phyloP scores from a whole-genome alignment of 1,140 invertebrate genomes.

The Drosophila bocki region DNA sequence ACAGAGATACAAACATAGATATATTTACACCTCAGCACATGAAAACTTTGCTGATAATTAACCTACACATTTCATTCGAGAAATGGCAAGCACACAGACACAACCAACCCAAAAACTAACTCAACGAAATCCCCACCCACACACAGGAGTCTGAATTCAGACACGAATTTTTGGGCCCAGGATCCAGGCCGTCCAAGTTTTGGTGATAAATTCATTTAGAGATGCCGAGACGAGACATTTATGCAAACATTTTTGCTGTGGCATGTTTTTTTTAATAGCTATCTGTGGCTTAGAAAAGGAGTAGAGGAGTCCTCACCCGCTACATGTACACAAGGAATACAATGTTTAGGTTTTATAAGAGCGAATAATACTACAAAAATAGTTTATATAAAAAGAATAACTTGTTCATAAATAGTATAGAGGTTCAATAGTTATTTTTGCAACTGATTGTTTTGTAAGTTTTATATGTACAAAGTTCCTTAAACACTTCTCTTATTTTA shows the following conservation, averaged over 20 bases:
- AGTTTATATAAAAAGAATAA: not conserved
- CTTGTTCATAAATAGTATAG: not conserved
- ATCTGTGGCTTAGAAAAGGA: constrained; percentile 11
- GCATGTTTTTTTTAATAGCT: constrained; percentile 24
- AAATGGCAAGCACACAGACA: constrained; percentile 34
- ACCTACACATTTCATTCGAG: constrained; percentile 64
- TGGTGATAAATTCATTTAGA: constrained; percentile 76
- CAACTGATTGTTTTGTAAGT: not conserved
- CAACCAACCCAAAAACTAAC: constrained; percentile 9
- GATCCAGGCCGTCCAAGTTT: constrained; percentile 44
- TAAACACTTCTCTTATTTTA: not conserved
- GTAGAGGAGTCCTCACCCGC: not conserved
- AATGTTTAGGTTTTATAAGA: not conserved
- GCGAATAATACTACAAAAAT: no score
- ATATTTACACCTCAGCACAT: constrained; percentile 42
- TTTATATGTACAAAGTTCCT: no score
- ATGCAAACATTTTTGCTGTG: constrained; percentile 59
- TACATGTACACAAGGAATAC: not conserved
- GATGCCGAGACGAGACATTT: constrained; percentile 65
- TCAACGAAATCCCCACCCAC: constrained; percentile 10
- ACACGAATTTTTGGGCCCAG: constrained; percentile 54
- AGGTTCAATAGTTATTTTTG: not conserved
- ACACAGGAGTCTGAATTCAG: constrained; percentile 31
- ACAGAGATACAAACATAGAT: constrained; percentile 37
- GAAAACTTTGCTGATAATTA: constrained; percentile 74